These are phyloP conservation scores for Drosophila percnosoma DNA, from an alignment of 2,888 invertebrate genomes.

Conservation along the genomic window DNA sequence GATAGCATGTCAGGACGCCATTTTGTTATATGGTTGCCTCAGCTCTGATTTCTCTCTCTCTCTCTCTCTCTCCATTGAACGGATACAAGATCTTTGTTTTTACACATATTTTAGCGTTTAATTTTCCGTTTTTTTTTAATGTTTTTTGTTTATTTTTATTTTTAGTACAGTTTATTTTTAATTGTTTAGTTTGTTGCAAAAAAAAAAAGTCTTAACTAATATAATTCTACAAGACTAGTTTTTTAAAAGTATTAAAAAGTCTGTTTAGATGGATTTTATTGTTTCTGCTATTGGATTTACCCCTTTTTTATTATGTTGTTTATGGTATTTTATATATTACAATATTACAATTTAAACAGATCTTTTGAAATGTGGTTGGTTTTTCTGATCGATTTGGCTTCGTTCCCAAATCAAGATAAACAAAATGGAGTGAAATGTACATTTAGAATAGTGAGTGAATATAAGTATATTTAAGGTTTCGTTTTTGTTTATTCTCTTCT, in stretches of 20 bases:
- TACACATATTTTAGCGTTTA: slow-evolving; percentile 3
- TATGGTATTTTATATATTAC: background rate
- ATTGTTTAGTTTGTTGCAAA: slow-evolving; percentile 45
- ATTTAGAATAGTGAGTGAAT: background rate
- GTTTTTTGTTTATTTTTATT: slow-evolving; percentile 30
- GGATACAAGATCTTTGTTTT: background rate
- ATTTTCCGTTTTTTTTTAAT: slow-evolving; percentile 1
- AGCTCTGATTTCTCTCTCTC: background rate
- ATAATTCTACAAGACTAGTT: slow-evolving; percentile 72
- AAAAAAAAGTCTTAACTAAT: slow-evolving; percentile 59
- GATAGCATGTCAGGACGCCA: slow-evolving; percentile 42
- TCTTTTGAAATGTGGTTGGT: background rate
- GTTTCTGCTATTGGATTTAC: slow-evolving; percentile 10
- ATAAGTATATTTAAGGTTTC: background rate
- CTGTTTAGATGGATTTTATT: slow-evolving; percentile 11
- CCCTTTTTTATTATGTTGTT: background rate
- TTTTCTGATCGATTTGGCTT: slow-evolving; percentile 1
- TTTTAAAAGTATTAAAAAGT: slow-evolving; percentile 56
- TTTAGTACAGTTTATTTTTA: slow-evolving; percentile 28
- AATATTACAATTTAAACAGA: background rate
- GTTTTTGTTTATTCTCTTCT: background rate
- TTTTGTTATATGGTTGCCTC: slow-evolving; percentile 18
- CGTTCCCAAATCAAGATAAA: background rate
- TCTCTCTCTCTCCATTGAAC: background rate
- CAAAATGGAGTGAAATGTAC: background rate